A percentile compares a stretch with the other conserved stretches of the same genome.
Conservation (phyloP, 1,140 invertebrate genomes). For the Drosophila nigromelanica region DNA sequence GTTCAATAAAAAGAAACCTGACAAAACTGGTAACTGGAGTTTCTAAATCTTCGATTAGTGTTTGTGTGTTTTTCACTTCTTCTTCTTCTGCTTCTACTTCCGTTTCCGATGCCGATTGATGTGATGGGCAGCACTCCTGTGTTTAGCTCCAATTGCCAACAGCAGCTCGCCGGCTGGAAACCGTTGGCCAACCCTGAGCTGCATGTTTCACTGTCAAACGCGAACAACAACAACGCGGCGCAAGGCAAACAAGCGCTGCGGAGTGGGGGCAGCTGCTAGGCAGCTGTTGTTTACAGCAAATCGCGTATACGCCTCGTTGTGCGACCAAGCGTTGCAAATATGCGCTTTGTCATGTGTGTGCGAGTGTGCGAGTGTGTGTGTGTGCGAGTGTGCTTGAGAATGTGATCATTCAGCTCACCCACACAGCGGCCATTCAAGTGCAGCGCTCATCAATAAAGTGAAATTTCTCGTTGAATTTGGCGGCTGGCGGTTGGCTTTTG, state of each 20-base stretch:
- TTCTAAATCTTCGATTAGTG: background rate
- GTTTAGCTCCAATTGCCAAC: too few relatives aligned
- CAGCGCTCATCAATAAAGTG: constrained; percentile 75
- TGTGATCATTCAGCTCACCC: constrained; percentile 37
- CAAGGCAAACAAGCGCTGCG: constrained; percentile 33
- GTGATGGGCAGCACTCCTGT: background rate
- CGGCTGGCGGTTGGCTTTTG: constrained; percentile 42
- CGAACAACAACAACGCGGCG: background rate
- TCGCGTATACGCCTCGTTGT: constrained; percentile 77
- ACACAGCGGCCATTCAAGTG: constrained; percentile 68
- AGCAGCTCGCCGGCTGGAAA: too few relatives aligned
- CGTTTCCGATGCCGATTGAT: constrained; percentile 6
- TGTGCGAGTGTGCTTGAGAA: constrained; percentile 8
- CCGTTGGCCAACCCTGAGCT: constrained; percentile 32
- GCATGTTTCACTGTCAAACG: constrained; percentile 37
- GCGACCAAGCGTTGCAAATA: constrained; percentile 72
- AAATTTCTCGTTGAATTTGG: constrained; percentile 56
- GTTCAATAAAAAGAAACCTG: constrained; percentile 1
- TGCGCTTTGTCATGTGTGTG: constrained; percentile 26
- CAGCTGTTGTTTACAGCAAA: constrained; percentile 70
- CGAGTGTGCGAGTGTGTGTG: background rate
- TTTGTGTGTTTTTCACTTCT: background rate
- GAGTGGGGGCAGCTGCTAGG: constrained; percentile 10
- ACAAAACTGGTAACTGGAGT: background rate
- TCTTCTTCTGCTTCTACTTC: background rate